These are phyloP conservation scores for Cathartes aura DNA, from an alignment of 2,113 vertebrate genomes.

Conservation along the genomic window DNA sequence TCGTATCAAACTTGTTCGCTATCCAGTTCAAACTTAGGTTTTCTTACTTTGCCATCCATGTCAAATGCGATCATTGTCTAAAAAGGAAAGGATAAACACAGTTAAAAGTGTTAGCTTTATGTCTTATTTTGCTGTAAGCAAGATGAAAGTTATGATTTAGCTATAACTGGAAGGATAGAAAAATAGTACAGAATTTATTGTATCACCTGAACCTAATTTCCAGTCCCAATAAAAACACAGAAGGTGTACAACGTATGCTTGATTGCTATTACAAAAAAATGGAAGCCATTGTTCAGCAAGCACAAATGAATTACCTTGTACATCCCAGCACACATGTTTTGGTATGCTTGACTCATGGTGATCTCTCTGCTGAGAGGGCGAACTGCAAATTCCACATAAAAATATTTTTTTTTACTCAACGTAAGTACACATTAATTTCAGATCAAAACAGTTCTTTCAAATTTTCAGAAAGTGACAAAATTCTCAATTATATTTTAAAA, in stretches of 20 bases:
- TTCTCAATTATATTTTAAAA: not conserved
- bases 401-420: not conserved
- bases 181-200: not conserved
- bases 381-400: constrained; percentile 76
- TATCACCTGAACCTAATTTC: not conserved
- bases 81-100: not conserved
- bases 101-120: not conserved
- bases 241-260: not conserved
- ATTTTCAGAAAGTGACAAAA: not conserved
- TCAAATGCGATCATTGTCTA: constrained; percentile 99
- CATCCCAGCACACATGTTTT: constrained; percentile 99
- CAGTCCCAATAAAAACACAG: not conserved
- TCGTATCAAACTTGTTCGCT: constrained; percentile 98
- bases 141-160: not conserved
- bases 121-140: not conserved
- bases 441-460: not conserved
- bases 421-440: not conserved
- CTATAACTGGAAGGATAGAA: not conserved
- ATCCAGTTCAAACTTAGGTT: constrained; percentile 97
- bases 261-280: not conserved
- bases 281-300: not conserved
- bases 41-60: constrained; percentile 97
- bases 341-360: constrained; percentile 97
- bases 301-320: constrained; percentile 86
- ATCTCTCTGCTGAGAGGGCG: constrained; percentile 96